A percentile compares a stretch with the other conserved stretches of the same genome.
Conservation (phyloP, 2,888 invertebrate genomes). For the Lypha dubia region DNA sequence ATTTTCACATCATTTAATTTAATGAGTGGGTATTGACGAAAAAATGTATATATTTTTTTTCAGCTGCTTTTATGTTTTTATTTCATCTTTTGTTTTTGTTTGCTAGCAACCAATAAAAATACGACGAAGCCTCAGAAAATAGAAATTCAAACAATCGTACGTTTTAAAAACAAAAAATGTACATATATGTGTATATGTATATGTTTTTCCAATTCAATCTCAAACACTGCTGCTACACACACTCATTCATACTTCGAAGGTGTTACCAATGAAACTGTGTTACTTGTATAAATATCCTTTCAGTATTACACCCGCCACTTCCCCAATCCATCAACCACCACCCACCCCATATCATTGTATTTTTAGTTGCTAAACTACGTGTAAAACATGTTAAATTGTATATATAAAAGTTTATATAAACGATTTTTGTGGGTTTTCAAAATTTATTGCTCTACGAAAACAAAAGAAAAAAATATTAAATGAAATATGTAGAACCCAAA, state of each 20-base stretch:
- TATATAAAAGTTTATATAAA: slow-evolving; percentile 33
- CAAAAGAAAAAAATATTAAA: slow-evolving; percentile 11
- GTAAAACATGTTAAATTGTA: slow-evolving; percentile 58
- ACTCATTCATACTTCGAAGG: not conserved
- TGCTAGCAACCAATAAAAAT: slow-evolving; percentile 72
- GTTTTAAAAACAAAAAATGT: slow-evolving; percentile 33
- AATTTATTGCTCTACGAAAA: slow-evolving; percentile 56
- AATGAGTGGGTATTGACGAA: slow-evolving; percentile 74
- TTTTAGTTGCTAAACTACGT: slow-evolving; percentile 25
- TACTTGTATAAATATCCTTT: slow-evolving; percentile 21
- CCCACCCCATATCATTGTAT: not conserved
- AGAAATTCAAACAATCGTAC: slow-evolving; percentile 51
- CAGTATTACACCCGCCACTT: not conserved
- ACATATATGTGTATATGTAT: too few species aligned
- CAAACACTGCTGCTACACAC: slow-evolving; percentile 4
- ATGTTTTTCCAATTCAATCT: slow-evolving; percentile 12
- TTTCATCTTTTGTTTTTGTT: slow-evolving; percentile 30
- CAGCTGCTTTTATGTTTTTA: slow-evolving; percentile 1
- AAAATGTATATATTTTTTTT: slow-evolving; percentile 53
- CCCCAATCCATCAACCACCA: not conserved
- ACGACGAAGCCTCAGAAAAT: slow-evolving; percentile 33
- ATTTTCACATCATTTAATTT: slow-evolving; percentile 81
- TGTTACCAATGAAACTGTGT: not conserved
- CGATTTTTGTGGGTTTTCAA: slow-evolving; percentile 48
- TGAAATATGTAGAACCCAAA: slow-evolving; percentile 9